Percentiles rank a stretch among this genome's conserved stretches.
Evolutionary conservation across 1,140 invertebrate genomes (phyloP).

Genomic region (Nymphalis io): DNA sequence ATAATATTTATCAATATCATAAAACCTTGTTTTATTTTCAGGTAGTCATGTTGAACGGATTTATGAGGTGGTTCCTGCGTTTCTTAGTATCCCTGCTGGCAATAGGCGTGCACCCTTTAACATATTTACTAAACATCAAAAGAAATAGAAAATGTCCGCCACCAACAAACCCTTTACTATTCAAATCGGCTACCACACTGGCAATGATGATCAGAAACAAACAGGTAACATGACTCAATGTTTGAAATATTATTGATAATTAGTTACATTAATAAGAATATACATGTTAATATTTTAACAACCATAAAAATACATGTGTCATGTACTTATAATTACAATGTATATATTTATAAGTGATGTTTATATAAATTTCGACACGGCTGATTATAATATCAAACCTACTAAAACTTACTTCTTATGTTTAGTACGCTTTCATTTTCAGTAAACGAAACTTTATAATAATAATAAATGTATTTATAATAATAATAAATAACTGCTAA

Average conservation of each 20-base stretch:
- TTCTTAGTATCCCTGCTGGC: conserved; percentile 69
- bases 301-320: too few relatives aligned
- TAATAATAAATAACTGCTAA: too few relatives aligned
- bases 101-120: conserved; percentile 67
- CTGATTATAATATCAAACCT: too few relatives aligned
- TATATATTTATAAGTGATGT: too few relatives aligned
- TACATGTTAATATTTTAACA: too few relatives aligned
- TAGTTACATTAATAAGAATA: too few relatives aligned
- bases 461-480: too few relatives aligned
- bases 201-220: conserved; percentile 82
- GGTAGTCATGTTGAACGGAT: conserved; percentile 68
- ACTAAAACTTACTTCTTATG: too few relatives aligned
- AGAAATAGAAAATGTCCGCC: conserved; percentile 81
- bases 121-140: conserved; percentile 67
- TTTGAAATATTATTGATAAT: conserved; percentile 8
- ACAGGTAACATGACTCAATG: conserved; percentile 71
- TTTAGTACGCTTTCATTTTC: too few relatives aligned
- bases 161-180: conserved; percentile 82
- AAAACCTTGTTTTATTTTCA: conserved; percentile 44
- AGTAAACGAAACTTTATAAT: too few relatives aligned
- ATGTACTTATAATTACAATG: too few relatives aligned
- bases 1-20: background rate
- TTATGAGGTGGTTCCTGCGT: conserved; percentile 65
- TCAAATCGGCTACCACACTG: conserved; percentile 82
- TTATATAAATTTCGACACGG: too few relatives aligned